These are phyloP conservation scores for Callipepla californica DNA, from an alignment of 2,113 vertebrate genomes.

Conservation along the genomic window DNA sequence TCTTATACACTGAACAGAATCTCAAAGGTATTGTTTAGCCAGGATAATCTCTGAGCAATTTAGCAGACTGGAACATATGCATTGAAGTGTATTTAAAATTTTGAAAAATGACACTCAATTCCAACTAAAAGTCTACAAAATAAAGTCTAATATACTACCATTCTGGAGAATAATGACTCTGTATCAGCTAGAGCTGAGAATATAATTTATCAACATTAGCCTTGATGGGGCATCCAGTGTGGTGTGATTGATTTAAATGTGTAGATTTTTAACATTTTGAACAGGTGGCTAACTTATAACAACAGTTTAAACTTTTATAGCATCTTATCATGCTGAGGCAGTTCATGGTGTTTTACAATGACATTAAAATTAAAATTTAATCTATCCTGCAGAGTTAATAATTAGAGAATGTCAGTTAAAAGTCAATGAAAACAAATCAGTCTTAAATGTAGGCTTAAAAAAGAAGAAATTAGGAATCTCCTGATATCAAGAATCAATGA, in stretches of 20 bases:
- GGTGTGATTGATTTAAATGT: constrained; percentile 65
- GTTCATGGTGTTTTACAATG: constrained; percentile 65
- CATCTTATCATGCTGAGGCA: constrained; percentile 66
- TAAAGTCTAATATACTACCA: constrained; percentile 20
- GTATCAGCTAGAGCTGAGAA: constrained; percentile 15
- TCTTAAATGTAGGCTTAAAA: constrained; percentile 45
- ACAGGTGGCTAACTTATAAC: constrained; percentile 73
- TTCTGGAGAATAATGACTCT: constrained; percentile 40
- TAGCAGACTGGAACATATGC: background rate
- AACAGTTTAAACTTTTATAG: constrained; percentile 73
- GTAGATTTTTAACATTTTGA: constrained; percentile 66
- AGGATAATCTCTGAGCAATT: background rate
- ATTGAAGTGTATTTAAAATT: constrained; percentile 4
- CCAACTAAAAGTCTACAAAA: background rate
- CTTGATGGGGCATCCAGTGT: constrained; percentile 44
- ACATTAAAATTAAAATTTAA: constrained; percentile 80
- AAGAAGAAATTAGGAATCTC: background rate
- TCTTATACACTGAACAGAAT: background rate
- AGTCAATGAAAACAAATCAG: constrained; percentile 71
- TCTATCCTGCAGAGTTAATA: constrained; percentile 74
- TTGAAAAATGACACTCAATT: constrained; percentile 29
- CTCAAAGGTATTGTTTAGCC: background rate
- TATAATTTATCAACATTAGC: constrained; percentile 66
- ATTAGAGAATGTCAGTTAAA: constrained; percentile 77
- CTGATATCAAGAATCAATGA: constrained; percentile 14